These are phyloP conservation scores for Molossus alvarezi DNA, from an alignment of 2,797 vertebrate species.

Conservation along the genomic window DNA sequence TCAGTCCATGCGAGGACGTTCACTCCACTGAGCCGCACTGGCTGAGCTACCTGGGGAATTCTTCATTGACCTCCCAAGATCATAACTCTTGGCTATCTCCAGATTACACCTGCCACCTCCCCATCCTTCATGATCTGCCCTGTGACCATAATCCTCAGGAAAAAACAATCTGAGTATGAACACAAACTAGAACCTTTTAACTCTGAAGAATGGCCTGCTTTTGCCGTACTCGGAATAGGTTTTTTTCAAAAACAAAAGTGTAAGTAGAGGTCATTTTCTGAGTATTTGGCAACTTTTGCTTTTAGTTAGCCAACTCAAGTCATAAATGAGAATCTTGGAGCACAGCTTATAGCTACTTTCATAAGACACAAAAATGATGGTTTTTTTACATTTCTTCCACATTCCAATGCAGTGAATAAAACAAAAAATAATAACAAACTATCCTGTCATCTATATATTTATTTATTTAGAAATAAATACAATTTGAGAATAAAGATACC, in stretches of 20 bases:
- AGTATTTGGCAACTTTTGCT: background rate
- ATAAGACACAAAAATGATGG: background rate
- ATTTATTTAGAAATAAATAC: conserved; percentile 15
- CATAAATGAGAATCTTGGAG: background rate
- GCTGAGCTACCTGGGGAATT: background rate
- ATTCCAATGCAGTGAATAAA: conserved; percentile 19
- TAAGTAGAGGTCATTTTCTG: background rate
- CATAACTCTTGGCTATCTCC: background rate
- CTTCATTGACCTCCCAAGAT: background rate
- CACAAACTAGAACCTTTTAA: background rate
- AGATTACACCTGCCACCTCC: background rate
- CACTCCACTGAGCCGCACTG: no score
- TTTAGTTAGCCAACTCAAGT: background rate
- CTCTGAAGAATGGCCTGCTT: background rate
- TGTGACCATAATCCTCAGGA: background rate
- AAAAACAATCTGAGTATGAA: background rate
- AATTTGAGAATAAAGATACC: background rate
- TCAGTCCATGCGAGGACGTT: no score
- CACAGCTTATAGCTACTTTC: background rate
- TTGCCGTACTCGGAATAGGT: background rate
- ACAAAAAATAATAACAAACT: background rate
- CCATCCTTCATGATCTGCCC: background rate
- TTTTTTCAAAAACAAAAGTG: conserved; percentile 10
- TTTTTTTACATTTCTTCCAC: background rate
- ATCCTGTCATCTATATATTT: background rate